Evolutionary conservation across 30 jellyfish, hydroid and myxozoan genomes (phyloP).

Genomic region (Cassiopea andromeda): DNA sequence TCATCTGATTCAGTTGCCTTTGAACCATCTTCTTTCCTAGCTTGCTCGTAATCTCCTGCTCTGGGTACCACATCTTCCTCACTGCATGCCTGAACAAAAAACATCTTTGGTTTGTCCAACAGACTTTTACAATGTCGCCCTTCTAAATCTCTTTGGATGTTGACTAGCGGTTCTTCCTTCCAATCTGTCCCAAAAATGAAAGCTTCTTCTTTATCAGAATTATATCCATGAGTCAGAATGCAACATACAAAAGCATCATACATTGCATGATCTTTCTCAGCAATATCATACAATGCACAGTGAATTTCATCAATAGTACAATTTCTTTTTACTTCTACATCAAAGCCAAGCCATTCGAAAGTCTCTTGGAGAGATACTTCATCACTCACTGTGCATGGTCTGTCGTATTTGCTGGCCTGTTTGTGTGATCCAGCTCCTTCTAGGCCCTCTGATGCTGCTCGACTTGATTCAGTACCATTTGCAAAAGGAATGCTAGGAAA

Average conservation of each 20-base stretch:
- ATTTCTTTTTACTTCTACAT: slow-evolving; percentile 4
- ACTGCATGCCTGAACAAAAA: slow-evolving; percentile 74
- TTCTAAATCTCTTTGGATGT: slow-evolving; percentile 6
- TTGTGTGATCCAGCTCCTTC: background rate
- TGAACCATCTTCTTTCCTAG: background rate
- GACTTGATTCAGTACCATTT: background rate
- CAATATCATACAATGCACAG: background rate
- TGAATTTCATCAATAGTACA: slow-evolving; percentile 9
- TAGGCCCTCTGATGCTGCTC: background rate
- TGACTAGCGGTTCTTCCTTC: background rate
- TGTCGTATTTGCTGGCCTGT: background rate
- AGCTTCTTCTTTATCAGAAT: background rate
- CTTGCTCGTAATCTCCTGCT: too few species aligned
- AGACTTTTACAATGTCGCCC: slow-evolving; percentile 21
- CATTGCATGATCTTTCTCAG: slow-evolving; percentile 25
- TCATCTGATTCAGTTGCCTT: background rate
- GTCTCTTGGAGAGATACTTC: slow-evolving; percentile 27
- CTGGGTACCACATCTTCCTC: background rate
- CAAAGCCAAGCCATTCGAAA: slow-evolving; percentile 35
- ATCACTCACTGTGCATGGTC: slow-evolving; percentile 49
- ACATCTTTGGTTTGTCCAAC: slow-evolving; percentile 56
- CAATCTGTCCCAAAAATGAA: slow-evolving; percentile 63
- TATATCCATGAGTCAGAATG: slow-evolving; percentile 65
- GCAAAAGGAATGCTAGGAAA: background rate
- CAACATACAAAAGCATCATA: slow-evolving; percentile 61